Evolutionary conservation across 1,140 invertebrate genomes (phyloP).

Genomic region (Choristoneura fumiferana): DNA sequence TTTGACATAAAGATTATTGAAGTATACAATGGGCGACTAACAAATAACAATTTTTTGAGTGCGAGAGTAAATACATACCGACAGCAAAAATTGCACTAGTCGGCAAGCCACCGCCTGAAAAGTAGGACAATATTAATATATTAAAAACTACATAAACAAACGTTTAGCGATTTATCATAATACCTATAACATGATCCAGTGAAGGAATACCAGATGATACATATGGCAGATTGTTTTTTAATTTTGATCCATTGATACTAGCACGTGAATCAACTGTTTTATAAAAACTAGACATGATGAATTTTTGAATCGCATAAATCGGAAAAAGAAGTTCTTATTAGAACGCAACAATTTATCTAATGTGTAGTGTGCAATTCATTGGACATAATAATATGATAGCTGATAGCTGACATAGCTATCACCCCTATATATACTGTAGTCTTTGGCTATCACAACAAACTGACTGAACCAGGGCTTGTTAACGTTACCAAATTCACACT

Average conservation of each 20-base stretch:
- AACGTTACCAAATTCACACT: no score
- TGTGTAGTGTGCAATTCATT: no score
- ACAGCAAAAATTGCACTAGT: conserved; percentile 78
- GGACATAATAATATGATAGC: no score
- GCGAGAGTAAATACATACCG: conserved; percentile 71
- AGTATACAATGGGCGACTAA: neutral
- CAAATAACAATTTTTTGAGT: neutral
- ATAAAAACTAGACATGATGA: conserved; percentile 58
- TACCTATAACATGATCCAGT: conserved; percentile 83
- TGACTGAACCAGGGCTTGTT: no score
- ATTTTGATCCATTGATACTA: conserved; percentile 55
- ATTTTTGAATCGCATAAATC: neutral
- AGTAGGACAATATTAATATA: conserved; percentile 15
- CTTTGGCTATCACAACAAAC: no score
- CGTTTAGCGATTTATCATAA: no score
- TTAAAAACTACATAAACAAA: no score
- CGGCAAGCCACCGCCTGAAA: conserved; percentile 80
- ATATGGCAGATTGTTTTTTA: conserved; percentile 61
- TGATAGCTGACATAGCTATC: no score
- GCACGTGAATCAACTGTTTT: conserved; percentile 44
- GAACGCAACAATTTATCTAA: no score
- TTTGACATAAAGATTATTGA: neutral
- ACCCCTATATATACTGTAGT: no score
- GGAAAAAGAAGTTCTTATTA: no score
- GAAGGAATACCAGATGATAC: conserved; percentile 85